Evolutionary conservation across 2,888 invertebrate species (phyloP).

Genomic region (Octonoba sinensis): DNA sequence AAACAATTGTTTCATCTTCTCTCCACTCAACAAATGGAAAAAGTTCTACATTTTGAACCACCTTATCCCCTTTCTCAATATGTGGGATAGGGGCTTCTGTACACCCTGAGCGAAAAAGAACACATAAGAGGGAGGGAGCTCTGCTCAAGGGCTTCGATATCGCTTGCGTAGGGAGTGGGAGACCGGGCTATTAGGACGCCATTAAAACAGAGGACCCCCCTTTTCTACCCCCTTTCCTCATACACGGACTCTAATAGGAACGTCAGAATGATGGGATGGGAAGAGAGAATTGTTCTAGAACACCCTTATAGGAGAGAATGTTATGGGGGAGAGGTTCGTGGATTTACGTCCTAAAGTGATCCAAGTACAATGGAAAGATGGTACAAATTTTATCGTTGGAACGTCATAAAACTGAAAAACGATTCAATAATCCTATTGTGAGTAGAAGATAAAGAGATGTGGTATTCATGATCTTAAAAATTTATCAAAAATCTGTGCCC

Average conservation of each 20-base stretch:
- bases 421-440: too few species aligned
- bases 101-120: neutral
- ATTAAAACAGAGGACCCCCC: constrained; percentile 24
- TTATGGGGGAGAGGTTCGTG: neutral
- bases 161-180: neutral
- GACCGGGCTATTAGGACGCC: constrained; percentile 42
- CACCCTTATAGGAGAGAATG: constrained; percentile 5
- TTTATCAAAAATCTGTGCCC: too few species aligned
- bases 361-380: too few species aligned
- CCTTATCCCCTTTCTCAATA: too few species aligned
- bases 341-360: too few species aligned
- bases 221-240: constrained; percentile 2
- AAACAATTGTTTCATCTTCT: too few species aligned
- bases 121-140: neutral
- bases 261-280: constrained; percentile 21
- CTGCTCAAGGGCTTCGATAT: neutral
- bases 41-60: too few species aligned
- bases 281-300: constrained; percentile 33
- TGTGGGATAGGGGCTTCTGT: neutral
- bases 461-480: too few species aligned
- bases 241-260: constrained; percentile 39
- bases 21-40: too few species aligned
- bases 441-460: too few species aligned
- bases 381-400: too few species aligned
- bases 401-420: too few species aligned